Conservation (phyloP, 2,797 vertebrate species). For the Anas bernieri region DNA sequence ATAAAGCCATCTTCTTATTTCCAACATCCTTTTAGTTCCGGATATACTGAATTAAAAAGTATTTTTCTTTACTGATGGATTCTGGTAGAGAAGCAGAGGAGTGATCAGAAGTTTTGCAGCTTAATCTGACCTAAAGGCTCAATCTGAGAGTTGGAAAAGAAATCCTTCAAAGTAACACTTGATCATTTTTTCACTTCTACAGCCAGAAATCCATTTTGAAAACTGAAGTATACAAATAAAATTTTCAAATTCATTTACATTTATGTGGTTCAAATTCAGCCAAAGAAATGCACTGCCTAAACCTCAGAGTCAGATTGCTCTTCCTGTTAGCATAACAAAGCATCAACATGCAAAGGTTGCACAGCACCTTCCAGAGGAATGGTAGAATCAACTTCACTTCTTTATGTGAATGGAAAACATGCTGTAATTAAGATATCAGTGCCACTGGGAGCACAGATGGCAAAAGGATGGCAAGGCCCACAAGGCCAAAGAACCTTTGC, state of each 20-base stretch:
- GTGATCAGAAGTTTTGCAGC: not conserved
- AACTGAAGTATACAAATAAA: not conserved
- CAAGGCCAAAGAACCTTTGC: not conserved
- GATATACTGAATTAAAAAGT: not conserved
- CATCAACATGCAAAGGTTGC: not conserved
- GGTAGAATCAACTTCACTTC: not conserved
- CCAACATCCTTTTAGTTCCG: not conserved
- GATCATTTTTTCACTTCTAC: not conserved
- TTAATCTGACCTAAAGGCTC: not conserved
- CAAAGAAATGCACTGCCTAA: not conserved
- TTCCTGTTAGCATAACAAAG: not conserved
- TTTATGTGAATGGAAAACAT: not conserved
- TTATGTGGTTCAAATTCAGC: not conserved
- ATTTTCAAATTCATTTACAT: not conserved
- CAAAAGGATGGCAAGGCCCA: not conserved
- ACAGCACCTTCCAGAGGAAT: not conserved
- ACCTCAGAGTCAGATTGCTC: not conserved
- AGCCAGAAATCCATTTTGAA: not conserved
- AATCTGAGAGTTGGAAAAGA: not conserved
- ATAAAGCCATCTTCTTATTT: not conserved
- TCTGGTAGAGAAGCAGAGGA: not conserved
- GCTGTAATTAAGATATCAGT: not conserved
- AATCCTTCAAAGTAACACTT: not conserved
- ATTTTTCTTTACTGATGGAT: not conserved
- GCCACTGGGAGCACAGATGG: rapidly evolving